Conservation (phyloP, 30 jellyfish, hydroid and myxozoan species). For the Mastigias papua region DNA sequence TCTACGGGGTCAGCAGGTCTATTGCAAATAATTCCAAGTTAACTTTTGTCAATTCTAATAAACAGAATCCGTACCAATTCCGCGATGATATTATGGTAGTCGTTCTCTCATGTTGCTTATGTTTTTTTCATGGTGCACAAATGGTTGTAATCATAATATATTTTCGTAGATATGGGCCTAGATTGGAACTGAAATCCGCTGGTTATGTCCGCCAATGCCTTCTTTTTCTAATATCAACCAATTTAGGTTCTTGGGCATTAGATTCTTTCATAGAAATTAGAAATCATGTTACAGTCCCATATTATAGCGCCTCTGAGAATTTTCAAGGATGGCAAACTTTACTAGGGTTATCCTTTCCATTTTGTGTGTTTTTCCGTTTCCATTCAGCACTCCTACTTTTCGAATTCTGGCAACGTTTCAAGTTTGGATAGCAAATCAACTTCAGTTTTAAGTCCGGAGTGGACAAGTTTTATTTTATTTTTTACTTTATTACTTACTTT, state of each 20-base stretch:
- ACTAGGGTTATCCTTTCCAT: background rate
- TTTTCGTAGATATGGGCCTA: constrained; percentile 10
- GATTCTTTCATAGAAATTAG: constrained; percentile 41
- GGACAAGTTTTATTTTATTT: too few species aligned
- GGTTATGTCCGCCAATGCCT: constrained; percentile 17
- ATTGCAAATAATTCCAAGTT: background rate
- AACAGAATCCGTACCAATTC: background rate
- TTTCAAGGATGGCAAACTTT: constrained; percentile 19
- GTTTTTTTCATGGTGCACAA: background rate
- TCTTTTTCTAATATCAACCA: constrained; percentile 9
- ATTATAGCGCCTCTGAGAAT: background rate
- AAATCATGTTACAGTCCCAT: constrained; percentile 1
- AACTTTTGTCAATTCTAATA: background rate
- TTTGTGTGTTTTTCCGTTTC: constrained; percentile 13
- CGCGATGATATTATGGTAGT: background rate
- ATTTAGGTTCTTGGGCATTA: constrained; percentile 21
- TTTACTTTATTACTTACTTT: too few species aligned
- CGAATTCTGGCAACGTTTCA: constrained; percentile 12
- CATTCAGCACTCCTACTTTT: constrained; percentile 15
- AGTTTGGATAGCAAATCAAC: background rate
- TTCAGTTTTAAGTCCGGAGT: too few species aligned
- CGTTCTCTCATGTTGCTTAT: background rate
- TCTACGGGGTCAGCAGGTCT: constrained; percentile 5
- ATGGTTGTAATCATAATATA: background rate
- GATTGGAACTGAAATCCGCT: background rate